Evolutionary conservation across 2,113 vertebrate genomes (phyloP).

Genomic region (Lota lota): DNA sequence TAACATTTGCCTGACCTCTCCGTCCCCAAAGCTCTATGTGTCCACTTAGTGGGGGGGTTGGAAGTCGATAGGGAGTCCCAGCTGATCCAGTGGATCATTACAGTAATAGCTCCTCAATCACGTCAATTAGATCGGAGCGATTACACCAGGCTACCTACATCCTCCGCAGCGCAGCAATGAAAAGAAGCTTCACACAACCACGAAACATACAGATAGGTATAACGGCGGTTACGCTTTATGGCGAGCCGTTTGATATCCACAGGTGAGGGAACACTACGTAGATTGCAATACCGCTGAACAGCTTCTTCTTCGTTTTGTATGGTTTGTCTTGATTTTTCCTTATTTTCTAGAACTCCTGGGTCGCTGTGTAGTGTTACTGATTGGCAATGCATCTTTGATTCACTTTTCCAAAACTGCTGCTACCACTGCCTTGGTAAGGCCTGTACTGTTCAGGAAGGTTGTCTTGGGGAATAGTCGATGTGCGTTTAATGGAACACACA

Average conservation of each 20-base stretch:
- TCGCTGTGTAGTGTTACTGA: too few relatives aligned
- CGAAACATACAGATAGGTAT: slow-evolving; percentile 2
- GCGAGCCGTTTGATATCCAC: too few relatives aligned
- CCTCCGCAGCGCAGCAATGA: slow-evolving; percentile 51
- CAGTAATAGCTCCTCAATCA: slow-evolving; percentile 68
- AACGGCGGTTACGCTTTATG: too few relatives aligned
- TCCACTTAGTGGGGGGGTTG: slow-evolving; percentile 43
- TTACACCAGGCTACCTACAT: slow-evolving; percentile 35
- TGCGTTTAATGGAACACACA: too few relatives aligned
- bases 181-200: slow-evolving; percentile 50
- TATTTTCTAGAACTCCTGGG: slow-evolving; percentile 2
- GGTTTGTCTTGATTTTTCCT: slow-evolving; percentile 5
- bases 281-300: too few relatives aligned
- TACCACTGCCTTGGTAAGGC: slow-evolving; percentile 1
- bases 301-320: background rate
- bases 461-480: background rate
- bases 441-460: background rate
- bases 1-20: slow-evolving; percentile 64
- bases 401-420: background rate
- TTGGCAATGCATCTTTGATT: too few relatives aligned
- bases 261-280: too few relatives aligned
- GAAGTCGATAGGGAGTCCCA: slow-evolving; percentile 58
- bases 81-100: slow-evolving; percentile 75
- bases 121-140: slow-evolving; percentile 68
- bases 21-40: slow-evolving; percentile 34